Base-by-base conservation (phyloP, 2,888 invertebrate genomes). In the Pseudococcus longispinus region DNA sequence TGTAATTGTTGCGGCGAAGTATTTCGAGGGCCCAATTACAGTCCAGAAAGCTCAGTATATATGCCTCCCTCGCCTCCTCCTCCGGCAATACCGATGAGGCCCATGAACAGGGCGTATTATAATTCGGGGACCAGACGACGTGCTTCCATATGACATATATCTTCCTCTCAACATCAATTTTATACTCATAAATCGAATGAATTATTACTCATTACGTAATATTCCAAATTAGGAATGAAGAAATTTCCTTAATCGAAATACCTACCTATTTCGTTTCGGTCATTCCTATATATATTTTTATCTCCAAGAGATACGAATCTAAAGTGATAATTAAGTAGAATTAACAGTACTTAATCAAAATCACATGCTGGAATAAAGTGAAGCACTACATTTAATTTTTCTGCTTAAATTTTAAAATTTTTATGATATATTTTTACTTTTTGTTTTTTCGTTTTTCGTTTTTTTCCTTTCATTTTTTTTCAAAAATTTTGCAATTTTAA, bases 1-100 rank as follows among this genome's bases (percentile, higher is more conserved):
- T 92, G 92, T 89, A 91, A 91, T 88, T 92, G 92, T 60, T 85
- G 83, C 83, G 55, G 77, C 8, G 83, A 83, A 44, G 60, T 83
- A 70, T 87, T 87, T 26, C 87, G 84, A 42, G 83, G 70, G 37
- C 55, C 86, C 8, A 86, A 32, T 55, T 55, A 86, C 37, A 84
- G 84, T 74, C 70, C 83, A 2, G 84, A 74, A 51, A 84, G 84
- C 51, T 87, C 87, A 84, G 74, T 84, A 32, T 83, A 83, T 26
- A 74, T 65, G 74, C 87, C 87, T 29, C 84, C 74, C 42, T 80
- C 80, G 86, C 86, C 86, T 44, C 86, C 77, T 46, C 86, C 86
- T 80, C 80, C 80, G 77, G 86, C 86, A 51, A 77, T 86, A 84
- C 86, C 86, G 20, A 32, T 86, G 32, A 86, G 86, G 51, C 80